Conservation (phyloP, 1,140 invertebrate genomes). For the Aphis craccivora region DNA sequence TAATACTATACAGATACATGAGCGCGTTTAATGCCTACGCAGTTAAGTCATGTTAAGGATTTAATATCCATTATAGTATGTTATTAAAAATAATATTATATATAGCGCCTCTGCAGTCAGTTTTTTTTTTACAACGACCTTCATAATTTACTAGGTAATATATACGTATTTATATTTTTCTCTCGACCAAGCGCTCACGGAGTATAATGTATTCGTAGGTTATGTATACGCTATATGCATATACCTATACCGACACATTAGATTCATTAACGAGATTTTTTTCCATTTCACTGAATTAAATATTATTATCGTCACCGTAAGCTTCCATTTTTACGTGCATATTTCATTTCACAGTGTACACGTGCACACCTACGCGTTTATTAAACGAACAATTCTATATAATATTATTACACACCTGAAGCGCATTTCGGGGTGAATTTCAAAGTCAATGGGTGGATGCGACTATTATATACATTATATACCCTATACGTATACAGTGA, state of each 20-base stretch:
- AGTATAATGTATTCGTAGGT: constrained; percentile 1
- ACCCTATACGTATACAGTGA: neutral
- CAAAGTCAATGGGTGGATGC: neutral
- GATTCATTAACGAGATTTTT: neutral
- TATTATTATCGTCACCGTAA: neutral
- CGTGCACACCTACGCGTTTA: neutral
- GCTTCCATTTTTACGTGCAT: neutral
- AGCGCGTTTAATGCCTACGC: neutral
- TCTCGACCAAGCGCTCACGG: neutral
- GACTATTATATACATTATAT: neutral
- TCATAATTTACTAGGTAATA: neutral
- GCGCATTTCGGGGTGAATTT: neutral
- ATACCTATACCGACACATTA: neutral
- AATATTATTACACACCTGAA: neutral
- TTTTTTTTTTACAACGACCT: neutral
- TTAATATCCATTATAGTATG: neutral
- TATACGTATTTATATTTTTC: neutral
- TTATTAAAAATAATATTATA: constrained; percentile 10
- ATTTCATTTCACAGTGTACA: neutral
- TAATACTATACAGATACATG: neutral
- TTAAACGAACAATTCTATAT: neutral
- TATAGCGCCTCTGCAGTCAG: neutral
- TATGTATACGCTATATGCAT: neutral
- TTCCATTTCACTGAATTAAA: neutral
- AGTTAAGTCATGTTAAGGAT: neutral